Evolutionary conservation across 1,140 invertebrate species (phyloP).

Genomic region (Pemphigus obesinymphae): DNA sequence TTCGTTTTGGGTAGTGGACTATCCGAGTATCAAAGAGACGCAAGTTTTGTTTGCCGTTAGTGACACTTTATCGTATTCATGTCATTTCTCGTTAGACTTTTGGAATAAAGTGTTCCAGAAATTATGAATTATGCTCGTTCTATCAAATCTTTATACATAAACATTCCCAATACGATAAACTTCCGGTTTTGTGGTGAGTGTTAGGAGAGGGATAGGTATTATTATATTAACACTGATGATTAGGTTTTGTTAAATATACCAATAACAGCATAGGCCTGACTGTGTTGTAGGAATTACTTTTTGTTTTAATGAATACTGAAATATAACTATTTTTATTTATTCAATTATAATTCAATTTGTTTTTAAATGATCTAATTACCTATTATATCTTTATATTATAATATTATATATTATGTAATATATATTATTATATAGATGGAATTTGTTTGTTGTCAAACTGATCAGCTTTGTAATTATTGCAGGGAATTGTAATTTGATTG

Average conservation of each 20-base stretch:
- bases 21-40: background rate
- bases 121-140: background rate
- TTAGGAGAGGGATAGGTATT: background rate
- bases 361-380: too few relatives aligned
- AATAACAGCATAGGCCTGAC: background rate
- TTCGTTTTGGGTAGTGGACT: background rate
- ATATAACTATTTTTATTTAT: background rate
- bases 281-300: background rate
- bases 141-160: background rate
- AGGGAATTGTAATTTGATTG: constrained; percentile 39
- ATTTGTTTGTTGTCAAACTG: too few relatives aligned
- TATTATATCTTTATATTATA: background rate
- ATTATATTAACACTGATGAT: background rate
- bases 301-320: background rate
- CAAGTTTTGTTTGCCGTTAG: background rate
- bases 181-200: constrained; percentile 37
- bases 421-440: too few relatives aligned
- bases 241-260: background rate
- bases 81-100: background rate
- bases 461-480: background rate
- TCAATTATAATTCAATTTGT: background rate
- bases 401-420: too few relatives aligned
- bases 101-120: background rate
- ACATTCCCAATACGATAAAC: background rate
- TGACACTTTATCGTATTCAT: background rate